A percentile compares a stretch with the other conserved stretches of the same genome.
These are phyloP conservation scores for Trichoplusia ni DNA, from an alignment of 1,140 invertebrate species.

Conservation along the genomic window DNA sequence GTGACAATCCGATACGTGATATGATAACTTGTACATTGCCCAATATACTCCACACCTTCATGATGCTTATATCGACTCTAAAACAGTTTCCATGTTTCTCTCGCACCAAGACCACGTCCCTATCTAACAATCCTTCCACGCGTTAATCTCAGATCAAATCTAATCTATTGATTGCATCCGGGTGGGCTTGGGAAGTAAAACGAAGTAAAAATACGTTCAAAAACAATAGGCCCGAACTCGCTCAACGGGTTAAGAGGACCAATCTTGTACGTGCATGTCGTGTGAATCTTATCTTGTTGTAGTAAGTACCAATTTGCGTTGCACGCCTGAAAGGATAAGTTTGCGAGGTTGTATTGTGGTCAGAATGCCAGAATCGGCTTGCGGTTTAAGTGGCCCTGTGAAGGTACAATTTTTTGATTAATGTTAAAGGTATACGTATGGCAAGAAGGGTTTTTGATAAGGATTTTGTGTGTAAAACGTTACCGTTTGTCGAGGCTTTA, in stretches of 20 bases:
- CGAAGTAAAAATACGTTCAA: constrained; percentile 24
- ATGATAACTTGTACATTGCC: too few relatives aligned
- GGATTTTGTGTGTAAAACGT: not conserved
- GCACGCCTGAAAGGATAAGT: not conserved
- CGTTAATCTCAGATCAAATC: constrained; percentile 29
- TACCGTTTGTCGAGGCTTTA: not conserved
- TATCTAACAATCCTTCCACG: constrained; percentile 19
- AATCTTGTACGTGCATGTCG: not conserved
- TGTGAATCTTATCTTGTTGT: not conserved
- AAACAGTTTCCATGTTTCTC: constrained; percentile 26
- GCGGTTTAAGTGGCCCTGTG: constrained; percentile 17
- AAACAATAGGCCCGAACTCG: constrained; percentile 28
- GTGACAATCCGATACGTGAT: too few relatives aligned
- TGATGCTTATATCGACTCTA: constrained; percentile 20
- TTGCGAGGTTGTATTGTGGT: constrained; percentile 22
- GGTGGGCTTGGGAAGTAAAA: constrained; percentile 26
- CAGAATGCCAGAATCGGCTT: constrained; percentile 19
- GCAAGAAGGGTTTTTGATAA: not conserved
- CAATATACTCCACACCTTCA: too few relatives aligned
- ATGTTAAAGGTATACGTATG: constrained; percentile 1
- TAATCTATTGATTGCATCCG: constrained; percentile 33
- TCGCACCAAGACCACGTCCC: not conserved
- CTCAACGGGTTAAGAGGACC: constrained; percentile 16
- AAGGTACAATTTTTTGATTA: constrained; percentile 25
- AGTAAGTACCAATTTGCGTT: not conserved